phyloP scores from a whole-genome alignment of 2,888 invertebrate species.

The Heliconius cydno region DNA sequence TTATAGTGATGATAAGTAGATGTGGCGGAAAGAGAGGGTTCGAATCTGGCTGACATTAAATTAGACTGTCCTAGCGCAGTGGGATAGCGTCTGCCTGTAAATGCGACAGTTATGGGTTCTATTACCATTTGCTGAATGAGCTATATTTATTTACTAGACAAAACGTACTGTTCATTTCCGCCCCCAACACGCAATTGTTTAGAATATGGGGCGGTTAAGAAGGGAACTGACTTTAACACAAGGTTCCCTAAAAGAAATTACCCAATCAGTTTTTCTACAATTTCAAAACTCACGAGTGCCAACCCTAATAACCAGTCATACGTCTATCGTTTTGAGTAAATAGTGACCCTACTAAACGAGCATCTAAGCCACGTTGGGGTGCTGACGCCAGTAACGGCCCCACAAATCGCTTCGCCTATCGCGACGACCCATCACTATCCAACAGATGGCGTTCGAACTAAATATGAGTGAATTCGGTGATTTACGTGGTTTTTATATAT shows the following conservation, averaged over 20 bases:
- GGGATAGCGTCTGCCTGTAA: too few species aligned
- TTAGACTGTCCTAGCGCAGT: too few species aligned
- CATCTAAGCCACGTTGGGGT: slow-evolving; percentile 28
- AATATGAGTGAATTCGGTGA: slow-evolving; percentile 28
- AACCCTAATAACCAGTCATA: slow-evolving; percentile 18
- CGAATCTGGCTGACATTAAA: too few species aligned
- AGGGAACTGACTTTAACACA: not conserved
- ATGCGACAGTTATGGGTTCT: not conserved
- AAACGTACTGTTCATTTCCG: too few species aligned
- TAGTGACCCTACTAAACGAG: slow-evolving; percentile 9
- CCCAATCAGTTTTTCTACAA: not conserved
- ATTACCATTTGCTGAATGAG: too few species aligned
- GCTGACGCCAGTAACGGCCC: slow-evolving; percentile 45
- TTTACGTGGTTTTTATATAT: not conserved
- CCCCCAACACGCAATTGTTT: too few species aligned
- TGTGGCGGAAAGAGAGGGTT: too few species aligned
- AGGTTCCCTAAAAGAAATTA: not conserved
- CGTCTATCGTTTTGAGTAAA: slow-evolving; percentile 13
- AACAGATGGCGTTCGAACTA: slow-evolving; percentile 34
- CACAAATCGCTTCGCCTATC: slow-evolving; percentile 43
- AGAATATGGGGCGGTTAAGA: not conserved
- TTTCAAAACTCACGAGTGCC: not conserved
- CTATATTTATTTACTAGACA: too few species aligned
- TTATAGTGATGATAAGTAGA: too few species aligned
- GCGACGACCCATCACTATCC: slow-evolving; percentile 37